Conservation (phyloP, 2,113 vertebrate genomes). For the Erpornis zantholeuca region DNA sequence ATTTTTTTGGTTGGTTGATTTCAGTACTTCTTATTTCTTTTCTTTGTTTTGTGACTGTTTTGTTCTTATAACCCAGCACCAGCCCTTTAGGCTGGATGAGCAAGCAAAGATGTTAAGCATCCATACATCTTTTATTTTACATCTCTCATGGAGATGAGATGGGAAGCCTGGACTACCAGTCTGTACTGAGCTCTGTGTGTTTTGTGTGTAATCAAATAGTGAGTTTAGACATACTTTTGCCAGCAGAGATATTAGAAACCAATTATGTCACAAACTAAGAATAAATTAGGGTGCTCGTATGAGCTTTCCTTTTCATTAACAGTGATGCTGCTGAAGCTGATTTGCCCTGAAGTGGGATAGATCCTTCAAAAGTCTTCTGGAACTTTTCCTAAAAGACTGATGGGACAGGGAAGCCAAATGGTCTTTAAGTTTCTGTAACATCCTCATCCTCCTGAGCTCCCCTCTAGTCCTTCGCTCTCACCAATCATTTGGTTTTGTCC, state of each 20-base stretch:
- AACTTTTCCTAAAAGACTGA: neutral
- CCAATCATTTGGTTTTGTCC: neutral
- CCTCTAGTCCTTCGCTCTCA: neutral
- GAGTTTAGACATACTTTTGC: neutral
- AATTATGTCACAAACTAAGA: neutral
- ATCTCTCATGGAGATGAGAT: neutral
- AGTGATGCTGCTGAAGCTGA: neutral
- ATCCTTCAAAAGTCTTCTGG: neutral
- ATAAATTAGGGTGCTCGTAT: neutral
- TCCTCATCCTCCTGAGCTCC: neutral
- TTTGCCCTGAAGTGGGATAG: neutral
- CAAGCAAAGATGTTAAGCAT: neutral
- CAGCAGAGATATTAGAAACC: neutral
- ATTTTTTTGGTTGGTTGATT: neutral
- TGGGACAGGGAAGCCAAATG: neutral
- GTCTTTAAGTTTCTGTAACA: neutral
- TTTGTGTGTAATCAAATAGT: neutral
- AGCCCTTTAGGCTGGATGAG: neutral
- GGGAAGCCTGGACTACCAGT: neutral
- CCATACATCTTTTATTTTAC: neutral
- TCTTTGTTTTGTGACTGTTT: neutral
- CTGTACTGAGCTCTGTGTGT: neutral
- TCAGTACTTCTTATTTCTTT: neutral
- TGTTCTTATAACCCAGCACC: neutral
- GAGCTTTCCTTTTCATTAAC: neutral